These are phyloP conservation scores for Eulemur albifrons DNA, from an alignment of 2,797 vertebrate species.

Conservation along the genomic window DNA sequence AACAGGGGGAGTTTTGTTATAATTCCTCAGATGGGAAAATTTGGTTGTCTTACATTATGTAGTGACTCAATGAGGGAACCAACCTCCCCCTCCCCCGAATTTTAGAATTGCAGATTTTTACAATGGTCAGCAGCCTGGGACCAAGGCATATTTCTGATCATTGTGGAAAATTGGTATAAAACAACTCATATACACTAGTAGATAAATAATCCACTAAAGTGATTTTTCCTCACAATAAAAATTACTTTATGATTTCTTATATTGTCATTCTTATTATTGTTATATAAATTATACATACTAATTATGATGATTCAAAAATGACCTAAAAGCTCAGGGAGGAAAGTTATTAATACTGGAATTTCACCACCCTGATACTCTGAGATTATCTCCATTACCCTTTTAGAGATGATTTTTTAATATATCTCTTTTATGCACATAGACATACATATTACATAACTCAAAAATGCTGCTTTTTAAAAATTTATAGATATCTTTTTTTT, in stretches of 20 bases:
- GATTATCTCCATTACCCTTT: background rate
- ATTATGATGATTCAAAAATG: background rate
- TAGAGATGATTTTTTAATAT: background rate
- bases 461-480: background rate
- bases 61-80: background rate
- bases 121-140: background rate
- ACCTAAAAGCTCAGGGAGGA: background rate
- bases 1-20: background rate
- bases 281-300: background rate
- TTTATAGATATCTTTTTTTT: background rate
- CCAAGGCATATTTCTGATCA: background rate
- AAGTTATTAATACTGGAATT: conserved; percentile 25
- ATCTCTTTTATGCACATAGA: background rate
- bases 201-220: background rate
- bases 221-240: background rate
- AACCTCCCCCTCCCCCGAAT: background rate
- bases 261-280: background rate
- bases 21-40: background rate
- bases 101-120: background rate
- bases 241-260: background rate
- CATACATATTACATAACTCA: background rate
- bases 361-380: background rate
- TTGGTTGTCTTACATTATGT: background rate
- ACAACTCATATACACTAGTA: background rate
- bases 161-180: background rate